Percentiles rank a stretch among this genome's conserved stretches.
Evolutionary conservation across 2,797 vertebrate species (phyloP).

Genomic region (Lagodon rhomboides): DNA sequence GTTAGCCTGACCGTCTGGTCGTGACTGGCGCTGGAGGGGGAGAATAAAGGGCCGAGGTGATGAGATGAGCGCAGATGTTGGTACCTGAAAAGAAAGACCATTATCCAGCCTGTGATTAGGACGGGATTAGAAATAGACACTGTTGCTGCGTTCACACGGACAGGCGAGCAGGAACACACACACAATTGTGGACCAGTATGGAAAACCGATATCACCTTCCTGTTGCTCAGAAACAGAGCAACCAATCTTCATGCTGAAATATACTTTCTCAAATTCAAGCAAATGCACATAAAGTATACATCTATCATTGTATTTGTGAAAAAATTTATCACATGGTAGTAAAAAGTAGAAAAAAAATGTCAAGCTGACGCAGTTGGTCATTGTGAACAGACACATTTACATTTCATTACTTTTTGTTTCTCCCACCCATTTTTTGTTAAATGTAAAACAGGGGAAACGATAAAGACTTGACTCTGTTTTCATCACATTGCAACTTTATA

Average conservation of each 20-base stretch:
- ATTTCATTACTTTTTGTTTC: too few species aligned
- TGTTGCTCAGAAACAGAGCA: slow-evolving; percentile 8
- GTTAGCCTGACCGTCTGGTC: slow-evolving; percentile 27
- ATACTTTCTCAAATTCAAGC: background rate
- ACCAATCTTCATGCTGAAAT: background rate
- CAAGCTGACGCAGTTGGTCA: too few species aligned
- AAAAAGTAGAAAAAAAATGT: too few species aligned
- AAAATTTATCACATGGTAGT: background rate
- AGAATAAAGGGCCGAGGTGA: slow-evolving; percentile 52
- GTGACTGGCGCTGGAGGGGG: slow-evolving; percentile 47
- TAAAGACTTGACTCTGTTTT: too few species aligned
- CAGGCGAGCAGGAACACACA: background rate
- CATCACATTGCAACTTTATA: too few species aligned
- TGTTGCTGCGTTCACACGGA: background rate
- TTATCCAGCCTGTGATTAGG: slow-evolving; percentile 25
- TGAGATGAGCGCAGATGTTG: slow-evolving; percentile 38
- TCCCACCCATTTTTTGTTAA: too few species aligned
- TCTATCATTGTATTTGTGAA: background rate
- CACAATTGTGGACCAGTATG: background rate
- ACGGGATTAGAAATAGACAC: slow-evolving; percentile 17
- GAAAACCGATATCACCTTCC: slow-evolving; percentile 29
- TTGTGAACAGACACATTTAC: too few species aligned
- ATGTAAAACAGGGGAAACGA: too few species aligned
- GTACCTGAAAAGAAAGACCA: slow-evolving; percentile 36
- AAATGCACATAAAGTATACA: background rate